phyloP scores from a whole-genome alignment of 92 coral and sea anemone species.

The Heteractis magnifica region DNA sequence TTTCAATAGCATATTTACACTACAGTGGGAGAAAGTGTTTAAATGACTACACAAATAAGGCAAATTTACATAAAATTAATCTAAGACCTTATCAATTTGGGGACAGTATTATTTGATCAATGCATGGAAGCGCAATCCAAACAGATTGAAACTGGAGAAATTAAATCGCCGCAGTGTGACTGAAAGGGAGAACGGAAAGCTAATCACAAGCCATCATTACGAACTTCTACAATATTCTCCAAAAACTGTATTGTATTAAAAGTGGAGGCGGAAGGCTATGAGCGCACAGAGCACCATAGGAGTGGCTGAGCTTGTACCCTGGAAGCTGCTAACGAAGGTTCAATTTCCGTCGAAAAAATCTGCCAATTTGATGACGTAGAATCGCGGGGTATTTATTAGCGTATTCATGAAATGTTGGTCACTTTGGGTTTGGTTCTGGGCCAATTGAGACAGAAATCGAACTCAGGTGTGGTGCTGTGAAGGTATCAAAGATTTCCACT shows the following conservation, averaged over 20 bases:
- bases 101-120: not conserved
- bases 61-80: not conserved
- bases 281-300: not conserved
- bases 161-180: not conserved
- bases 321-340: not conserved
- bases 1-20: not conserved
- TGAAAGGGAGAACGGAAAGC: not conserved
- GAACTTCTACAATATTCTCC: not conserved
- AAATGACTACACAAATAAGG: not conserved
- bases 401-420: not conserved
- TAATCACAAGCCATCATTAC: not conserved
- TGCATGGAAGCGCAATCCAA: not conserved
- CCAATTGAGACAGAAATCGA: not conserved
- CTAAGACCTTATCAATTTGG: not conserved
- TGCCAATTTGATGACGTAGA: not conserved
- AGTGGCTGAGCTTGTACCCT: not conserved
- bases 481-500: not conserved
- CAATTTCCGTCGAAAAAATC: constrained; percentile 3
- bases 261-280: not conserved
- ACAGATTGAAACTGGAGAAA: not conserved
- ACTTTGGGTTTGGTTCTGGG: not conserved
- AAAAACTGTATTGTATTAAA: not conserved
- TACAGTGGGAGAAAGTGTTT: not conserved
- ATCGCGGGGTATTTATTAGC: not conserved
- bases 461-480: not conserved